Percentiles rank a stretch among this genome's conserved stretches.
These are phyloP conservation scores for Cherax quadricarinatus DNA, from an alignment of 1,140 invertebrate genomes.

Conservation along the genomic window DNA sequence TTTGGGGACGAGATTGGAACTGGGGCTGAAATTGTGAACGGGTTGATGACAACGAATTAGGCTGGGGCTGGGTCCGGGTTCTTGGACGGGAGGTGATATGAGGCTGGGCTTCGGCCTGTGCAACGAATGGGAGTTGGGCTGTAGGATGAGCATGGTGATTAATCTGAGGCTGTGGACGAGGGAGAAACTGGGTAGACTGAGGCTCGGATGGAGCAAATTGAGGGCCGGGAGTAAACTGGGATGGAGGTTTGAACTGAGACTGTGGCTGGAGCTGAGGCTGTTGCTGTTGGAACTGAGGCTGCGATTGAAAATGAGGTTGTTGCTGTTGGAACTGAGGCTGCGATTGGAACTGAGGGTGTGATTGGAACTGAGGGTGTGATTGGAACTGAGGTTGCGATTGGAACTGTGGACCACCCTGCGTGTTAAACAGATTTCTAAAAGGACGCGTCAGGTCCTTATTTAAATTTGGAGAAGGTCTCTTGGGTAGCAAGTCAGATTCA, in stretches of 20 bases:
- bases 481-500: slow-evolving; percentile 38
- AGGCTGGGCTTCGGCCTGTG: not conserved
- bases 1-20: not conserved
- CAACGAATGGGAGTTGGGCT: not conserved
- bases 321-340: not conserved
- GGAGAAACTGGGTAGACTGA: not conserved
- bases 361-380: not conserved
- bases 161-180: slow-evolving; percentile 1
- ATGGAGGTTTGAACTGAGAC: not conserved
- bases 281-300: not conserved
- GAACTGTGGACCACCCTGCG: not conserved
- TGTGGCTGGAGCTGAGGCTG: not conserved
- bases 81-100: not conserved
- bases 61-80: not conserved
- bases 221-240: not conserved
- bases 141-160: not conserved
- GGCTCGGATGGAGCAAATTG: not conserved
- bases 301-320: not conserved
- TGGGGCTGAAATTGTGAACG: not conserved
- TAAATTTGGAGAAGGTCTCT: slow-evolving; percentile 28
- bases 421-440: not conserved
- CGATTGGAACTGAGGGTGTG: not conserved
- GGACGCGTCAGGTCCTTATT: slow-evolving; percentile 41
- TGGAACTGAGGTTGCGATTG: not conserved
- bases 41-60: not conserved